Evolutionary conservation across 2,888 invertebrate species (phyloP), one percentile per base, ranked within the genome.

Genomic region (Temnothorax rugatulus): DNA sequence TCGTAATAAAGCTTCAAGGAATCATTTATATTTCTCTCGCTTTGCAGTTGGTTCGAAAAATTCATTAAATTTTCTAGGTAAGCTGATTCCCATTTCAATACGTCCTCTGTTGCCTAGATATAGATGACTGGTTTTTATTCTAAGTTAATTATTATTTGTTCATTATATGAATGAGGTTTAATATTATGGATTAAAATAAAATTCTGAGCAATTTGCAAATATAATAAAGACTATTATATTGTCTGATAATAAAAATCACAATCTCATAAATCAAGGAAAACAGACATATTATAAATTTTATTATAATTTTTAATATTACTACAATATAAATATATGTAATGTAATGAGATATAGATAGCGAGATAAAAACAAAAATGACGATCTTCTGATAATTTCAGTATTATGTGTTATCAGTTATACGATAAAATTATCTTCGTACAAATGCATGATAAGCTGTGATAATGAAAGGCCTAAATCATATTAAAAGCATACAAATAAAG

Each of bases 31-130:
- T 81, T 75, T 71, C 18, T 84, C 8, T 74, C 41, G 75, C 77
- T 81, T 21, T 74, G 68, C 7, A 94, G 76, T 8, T 84, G 52
- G 57, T 85, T 77, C 8, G 92, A 92, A 82, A 88, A 90, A 34
- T 86, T 77, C n/a, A 92, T 82, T 41, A 93, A 83, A 54, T 91
- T 84, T 4, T 89, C 34, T n/a, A 94, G 71, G 61, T 90, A 93
- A 29, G 89, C 90, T 3, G 76, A 77, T 87, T 95, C 95, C 95
- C 95, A 95, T 50, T 90, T 91, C 18, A 93, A 82, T 38, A 94
- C 91, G 8, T 94, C 92, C 41, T 91, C 88, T 21, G 95, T 95
- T 54, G 93, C 92, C 95, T 95, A 75, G 5, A 83, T 84, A 75
- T 66, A 34, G 74, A 79, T 57, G 8, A 38, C 11, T 13, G 50